Percentiles rank a stretch among this genome's conserved stretches.
Evolutionary conservation across 2,113 vertebrate genomes (phyloP).

Genomic region (Solea senegalensis): DNA sequence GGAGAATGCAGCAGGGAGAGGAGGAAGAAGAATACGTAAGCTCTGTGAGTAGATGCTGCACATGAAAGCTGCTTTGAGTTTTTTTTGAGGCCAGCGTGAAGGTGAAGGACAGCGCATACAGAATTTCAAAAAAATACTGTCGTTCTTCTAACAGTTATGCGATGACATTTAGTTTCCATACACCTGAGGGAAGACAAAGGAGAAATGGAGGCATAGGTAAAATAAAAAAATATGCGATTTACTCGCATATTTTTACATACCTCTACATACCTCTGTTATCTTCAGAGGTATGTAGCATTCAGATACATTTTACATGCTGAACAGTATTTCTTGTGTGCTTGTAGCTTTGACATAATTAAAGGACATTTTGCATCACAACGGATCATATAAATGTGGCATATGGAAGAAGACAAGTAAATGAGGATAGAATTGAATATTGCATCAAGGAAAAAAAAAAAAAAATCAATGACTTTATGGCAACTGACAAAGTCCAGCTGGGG

Average conservation of each 20-base stretch:
- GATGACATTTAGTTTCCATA: neutral
- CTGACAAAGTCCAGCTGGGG: neutral
- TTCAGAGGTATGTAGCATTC: neutral
- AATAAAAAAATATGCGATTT: conserved; percentile 2
- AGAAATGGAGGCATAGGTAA: neutral
- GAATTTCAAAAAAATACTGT: conserved; percentile 6
- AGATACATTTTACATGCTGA: no score
- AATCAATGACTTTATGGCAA: neutral
- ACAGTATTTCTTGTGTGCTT: no score
- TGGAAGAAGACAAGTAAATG: neutral
- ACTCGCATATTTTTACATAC: no score
- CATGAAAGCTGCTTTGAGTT: conserved; percentile 41
- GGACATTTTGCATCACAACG: neutral
- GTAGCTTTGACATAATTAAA: neutral
- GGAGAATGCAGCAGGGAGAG: neutral
- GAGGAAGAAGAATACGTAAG: conserved; percentile 22
- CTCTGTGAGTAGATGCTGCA: conserved; percentile 52
- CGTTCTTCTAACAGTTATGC: neutral
- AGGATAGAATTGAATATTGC: neutral
- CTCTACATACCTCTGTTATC: no score
- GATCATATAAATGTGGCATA: neutral
- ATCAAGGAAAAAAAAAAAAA: neutral
- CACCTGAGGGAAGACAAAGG: neutral
- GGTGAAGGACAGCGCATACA: conserved; percentile 52
- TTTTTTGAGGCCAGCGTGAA: conserved; percentile 41